A percentile compares a stretch with the other conserved stretches of the same genome.
Evolutionary conservation across 2,797 vertebrate genomes (phyloP).

Genomic region (Cyprinella venusta): DNA sequence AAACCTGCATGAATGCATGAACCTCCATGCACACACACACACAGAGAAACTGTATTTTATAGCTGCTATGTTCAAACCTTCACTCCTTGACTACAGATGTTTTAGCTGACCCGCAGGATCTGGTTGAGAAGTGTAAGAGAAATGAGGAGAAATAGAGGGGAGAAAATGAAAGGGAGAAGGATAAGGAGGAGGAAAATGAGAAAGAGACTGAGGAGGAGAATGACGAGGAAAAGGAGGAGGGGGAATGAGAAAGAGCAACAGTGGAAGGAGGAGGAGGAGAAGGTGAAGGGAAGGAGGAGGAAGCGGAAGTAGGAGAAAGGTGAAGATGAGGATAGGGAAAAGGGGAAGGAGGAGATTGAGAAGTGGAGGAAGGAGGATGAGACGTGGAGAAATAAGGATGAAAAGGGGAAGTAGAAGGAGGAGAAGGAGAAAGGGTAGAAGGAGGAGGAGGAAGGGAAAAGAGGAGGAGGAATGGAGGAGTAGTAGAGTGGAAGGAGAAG

Average conservation of each 20-base stretch:
- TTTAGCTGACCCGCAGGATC: not conserved
- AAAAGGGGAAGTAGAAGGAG: not conserved
- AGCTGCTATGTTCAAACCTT: not conserved
- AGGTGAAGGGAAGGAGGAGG: too few relatives aligned
- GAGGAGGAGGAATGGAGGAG: too few relatives aligned
- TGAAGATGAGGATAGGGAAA: slow-evolving; percentile 13
- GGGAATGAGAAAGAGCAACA: not conserved
- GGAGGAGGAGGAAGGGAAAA: not conserved
- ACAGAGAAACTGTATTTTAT: not conserved
- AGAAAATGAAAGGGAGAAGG: not conserved
- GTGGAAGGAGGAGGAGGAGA: not conserved
- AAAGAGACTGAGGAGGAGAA: not conserved
- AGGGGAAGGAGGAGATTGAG: not conserved
- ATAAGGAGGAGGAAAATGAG: not conserved
- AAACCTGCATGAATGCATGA: not conserved
- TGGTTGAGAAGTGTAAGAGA: not conserved
- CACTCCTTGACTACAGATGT: not conserved
- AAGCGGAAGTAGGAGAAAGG: slow-evolving; percentile 54
- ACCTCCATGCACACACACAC: not conserved
- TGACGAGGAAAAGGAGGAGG: not conserved
- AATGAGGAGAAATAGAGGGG: not conserved
- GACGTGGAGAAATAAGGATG: too few relatives aligned
- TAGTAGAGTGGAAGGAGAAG: too few relatives aligned
- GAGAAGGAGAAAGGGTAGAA: not conserved
- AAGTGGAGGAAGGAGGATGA: too few relatives aligned